Base-by-base conservation (phyloP, 2,888 invertebrate species). In the Ophion obscuratus region DNA sequence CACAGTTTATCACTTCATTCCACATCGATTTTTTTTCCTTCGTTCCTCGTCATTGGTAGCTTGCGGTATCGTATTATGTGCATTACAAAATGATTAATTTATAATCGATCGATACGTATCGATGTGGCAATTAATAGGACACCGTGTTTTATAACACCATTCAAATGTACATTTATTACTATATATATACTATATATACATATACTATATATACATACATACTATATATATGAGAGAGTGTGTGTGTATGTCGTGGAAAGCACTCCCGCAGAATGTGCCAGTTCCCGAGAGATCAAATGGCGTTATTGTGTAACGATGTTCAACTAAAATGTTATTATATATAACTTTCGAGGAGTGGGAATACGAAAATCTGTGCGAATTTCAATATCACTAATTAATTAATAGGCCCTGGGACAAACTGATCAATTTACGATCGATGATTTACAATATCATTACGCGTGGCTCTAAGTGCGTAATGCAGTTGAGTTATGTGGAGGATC, bases 1-100 rank as follows among this genome's bases (percentile, higher is more conserved):
- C 27, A 62, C 71, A 14, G 71, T 80, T 70, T 84, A 80, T 70
- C 84, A 44, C 57, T 59, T 61, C 74, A 53, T 77, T 74, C 73
- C 24, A 77, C 84, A n/a, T 73, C 71, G 24, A 47, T 62, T n/a
- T 36, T 24, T 1, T 67, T 40, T 66, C 17, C 20, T 40, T 31
- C 17, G 14, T 66, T n/a, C 47, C 17, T 53, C 20, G 2, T 47
- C 44, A 40, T 44, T 10, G n/a, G 17, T 62, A n/a, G 5, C 61
- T 6, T 36, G 53, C 7, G 27, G 59, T 62, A 67, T 68, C 36
- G 53, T 57, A 78, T 70, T 61, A 70, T 68, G 40, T 27, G 73
- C 27, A 78, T 75, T 82, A 61, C 61, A 82, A 59, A 75, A 73
- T 81, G 57, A 86, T 86, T 83, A 83, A 83, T 83, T 83, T 81